A percentile compares a stretch with the other conserved stretches of the same genome.
Evolutionary conservation across 2,888 invertebrate genomes (phyloP).

Genomic region (Bimastos eiseni): DNA sequence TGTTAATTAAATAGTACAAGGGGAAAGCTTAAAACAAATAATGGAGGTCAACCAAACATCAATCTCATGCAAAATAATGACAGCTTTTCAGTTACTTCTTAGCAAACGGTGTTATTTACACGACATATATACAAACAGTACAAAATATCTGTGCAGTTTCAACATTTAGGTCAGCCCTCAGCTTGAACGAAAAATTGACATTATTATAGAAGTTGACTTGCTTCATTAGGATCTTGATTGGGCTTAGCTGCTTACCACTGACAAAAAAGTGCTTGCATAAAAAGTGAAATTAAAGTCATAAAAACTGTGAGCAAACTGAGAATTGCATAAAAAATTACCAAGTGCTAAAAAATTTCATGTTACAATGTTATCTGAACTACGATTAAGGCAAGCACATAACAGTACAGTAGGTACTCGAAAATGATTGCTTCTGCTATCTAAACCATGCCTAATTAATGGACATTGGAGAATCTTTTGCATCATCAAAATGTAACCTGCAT

Average conservation of each 20-base stretch:
- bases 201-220: not conserved
- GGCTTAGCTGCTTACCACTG: not conserved
- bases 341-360: not conserved
- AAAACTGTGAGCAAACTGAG: not conserved
- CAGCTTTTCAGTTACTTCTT: not conserved
- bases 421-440: not conserved
- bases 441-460: not conserved
- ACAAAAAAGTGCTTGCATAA: not conserved
- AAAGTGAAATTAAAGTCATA: not conserved
- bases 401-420: too few relatives aligned
- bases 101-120: not conserved
- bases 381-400: not conserved
- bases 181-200: not conserved
- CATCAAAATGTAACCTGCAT: not conserved
- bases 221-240: not conserved
- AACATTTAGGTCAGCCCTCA: not conserved
- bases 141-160: not conserved
- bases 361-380: not conserved
- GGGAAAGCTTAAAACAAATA: not conserved
- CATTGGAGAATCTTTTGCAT: not conserved
- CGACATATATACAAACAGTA: not conserved
- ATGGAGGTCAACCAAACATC: not conserved
- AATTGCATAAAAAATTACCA: not conserved
- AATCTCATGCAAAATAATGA: not conserved
- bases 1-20: too few relatives aligned